phyloP scores from a whole-genome alignment of 2,113 vertebrate genomes.

The Chionodraco myersi region DNA sequence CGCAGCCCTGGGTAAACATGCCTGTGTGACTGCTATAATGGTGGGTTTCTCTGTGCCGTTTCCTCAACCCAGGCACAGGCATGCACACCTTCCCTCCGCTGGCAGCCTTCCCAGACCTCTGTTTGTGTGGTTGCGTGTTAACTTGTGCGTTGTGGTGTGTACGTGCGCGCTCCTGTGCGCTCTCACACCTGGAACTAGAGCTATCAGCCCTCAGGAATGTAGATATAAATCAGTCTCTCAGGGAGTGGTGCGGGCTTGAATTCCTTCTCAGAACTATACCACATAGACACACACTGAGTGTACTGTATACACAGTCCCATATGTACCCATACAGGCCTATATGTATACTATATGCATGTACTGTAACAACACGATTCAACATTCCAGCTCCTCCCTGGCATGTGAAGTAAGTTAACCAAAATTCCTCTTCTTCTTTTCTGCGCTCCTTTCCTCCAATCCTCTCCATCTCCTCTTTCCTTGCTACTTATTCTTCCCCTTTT shows the following conservation, averaged over 20 bases:
- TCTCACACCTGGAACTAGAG: constrained; percentile 77
- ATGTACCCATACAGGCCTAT: constrained; percentile 25
- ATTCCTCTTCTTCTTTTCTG: constrained; percentile 17
- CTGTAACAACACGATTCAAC: constrained; percentile 62
- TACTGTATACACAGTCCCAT: constrained; percentile 36
- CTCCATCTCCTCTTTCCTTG: neutral
- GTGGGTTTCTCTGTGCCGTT: constrained; percentile 77
- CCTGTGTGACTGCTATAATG: constrained; percentile 82
- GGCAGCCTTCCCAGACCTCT: constrained; percentile 67
- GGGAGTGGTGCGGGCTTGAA: constrained; percentile 79
- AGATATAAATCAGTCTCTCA: constrained; percentile 81
- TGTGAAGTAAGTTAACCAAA: constrained; percentile 70
- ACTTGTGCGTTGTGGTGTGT: constrained; percentile 35
- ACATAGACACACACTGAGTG: constrained; percentile 25
- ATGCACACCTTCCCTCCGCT: constrained; percentile 78
- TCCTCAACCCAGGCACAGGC: constrained; percentile 78
- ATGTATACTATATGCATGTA: constrained; percentile 30
- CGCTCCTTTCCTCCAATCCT: constrained; percentile 18
- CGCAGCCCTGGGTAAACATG: constrained; percentile 84
- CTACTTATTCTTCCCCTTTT: constrained; percentile 13
- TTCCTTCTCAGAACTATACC: constrained; percentile 72
- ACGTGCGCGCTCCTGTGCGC: constrained; percentile 23
- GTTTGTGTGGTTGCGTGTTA: constrained; percentile 32
- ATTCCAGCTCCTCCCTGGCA: constrained; percentile 61
- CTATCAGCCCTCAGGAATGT: constrained; percentile 80